Base-by-base conservation (phyloP, 2,888 invertebrate species). In the Eupithecia vulgata region DNA sequence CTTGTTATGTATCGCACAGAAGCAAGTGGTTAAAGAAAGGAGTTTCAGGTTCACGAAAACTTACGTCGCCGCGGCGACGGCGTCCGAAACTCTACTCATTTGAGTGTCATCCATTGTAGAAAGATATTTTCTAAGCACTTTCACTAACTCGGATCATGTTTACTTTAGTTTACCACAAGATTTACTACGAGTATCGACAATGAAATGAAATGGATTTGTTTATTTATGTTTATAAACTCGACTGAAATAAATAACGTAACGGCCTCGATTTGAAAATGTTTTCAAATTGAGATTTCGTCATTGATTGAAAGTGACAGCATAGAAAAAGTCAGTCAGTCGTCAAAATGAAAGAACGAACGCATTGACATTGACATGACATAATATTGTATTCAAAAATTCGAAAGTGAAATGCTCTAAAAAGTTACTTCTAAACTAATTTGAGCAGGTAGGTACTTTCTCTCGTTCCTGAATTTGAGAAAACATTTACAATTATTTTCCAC, bases 21-120 rank as follows among this genome's bases (percentile, higher is more conserved):
- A 21, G 8, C 8, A 48, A 48, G n/a, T 7, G 17, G 45, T 52
- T 52, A 12, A 21, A 25, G 4, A n/a, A 12, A 40, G 21, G 48
- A 62, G 0, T 61, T 30, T 62, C 62, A 59, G 21, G 0, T 62
- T 62, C 34, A 61, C 7, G 5, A 30, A 74, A 77, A 88, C 93
- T 90, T 88, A 91, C 92, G 88, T 88, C n/a, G 90, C 86, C 0
- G 86, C 86, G 0, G 88, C 85, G n/a, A n/a, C n/a, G 0, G 88
- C 85, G 17, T 90, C 90, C 0, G 87, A 86, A 21, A 79, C 74
- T 40, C 86, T 85, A 65, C 83, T 88, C 68, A 83, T 84, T 48
- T 88, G 86, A 8, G 91, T 88, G 17, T 90, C 90, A 76, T 92
- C 92, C 92, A 92, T 92, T 79, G 77, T 85, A 45, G 34, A 69